Evolutionary conservation across 1,140 invertebrate genomes (phyloP), one percentile per base, ranked within the genome.

Genomic region (Lycorma delicatula): DNA sequence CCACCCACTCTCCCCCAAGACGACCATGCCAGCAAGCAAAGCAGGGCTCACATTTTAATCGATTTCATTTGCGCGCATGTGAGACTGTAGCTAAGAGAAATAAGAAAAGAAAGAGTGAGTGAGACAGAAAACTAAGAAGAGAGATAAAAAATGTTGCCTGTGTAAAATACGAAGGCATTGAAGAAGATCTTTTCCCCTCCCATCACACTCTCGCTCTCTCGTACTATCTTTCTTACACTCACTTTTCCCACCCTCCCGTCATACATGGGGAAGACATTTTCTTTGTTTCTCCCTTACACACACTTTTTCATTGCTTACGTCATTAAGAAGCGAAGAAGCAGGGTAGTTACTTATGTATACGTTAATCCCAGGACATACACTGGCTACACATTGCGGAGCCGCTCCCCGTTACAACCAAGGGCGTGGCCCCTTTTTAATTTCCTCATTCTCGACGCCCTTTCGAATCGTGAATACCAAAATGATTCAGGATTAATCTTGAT

Each of bases 11-110:
- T 36, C 47, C 18, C 57, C 51, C 51, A 27, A 53, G 27, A 53
- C 25, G 41, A 31, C 34, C 25, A 16, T 4, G 52, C 23, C 3
- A 25, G 47, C 28, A 38, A 50, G 56, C 56, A 55, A 55, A 55
- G 54, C 54, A 44, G 28, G 52, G 51, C 59, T 61, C 60, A 58
- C 60, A 61, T 61, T 61, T 61, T 61, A 61, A 61, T 61, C 60
- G 60, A 61, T 61, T 61, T 61, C 60, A 61, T 62, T 59, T 62
- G 57, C 57, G 60, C 57, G 60, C 57, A 59, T 64, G 60, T 62
- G 59, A 61, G 58, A 61, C 59, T 60, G 59, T 60, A 60, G 59
- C 59, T 52, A 53, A 34, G 44, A 55, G 54, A 52, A 57, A 55
- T 56, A 55, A 60, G 53, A 60, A 53, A 60, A 60, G 59, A 60